Evolutionary conservation across 2,888 invertebrate genomes (phyloP).

Genomic region (Zelleria hepariella): DNA sequence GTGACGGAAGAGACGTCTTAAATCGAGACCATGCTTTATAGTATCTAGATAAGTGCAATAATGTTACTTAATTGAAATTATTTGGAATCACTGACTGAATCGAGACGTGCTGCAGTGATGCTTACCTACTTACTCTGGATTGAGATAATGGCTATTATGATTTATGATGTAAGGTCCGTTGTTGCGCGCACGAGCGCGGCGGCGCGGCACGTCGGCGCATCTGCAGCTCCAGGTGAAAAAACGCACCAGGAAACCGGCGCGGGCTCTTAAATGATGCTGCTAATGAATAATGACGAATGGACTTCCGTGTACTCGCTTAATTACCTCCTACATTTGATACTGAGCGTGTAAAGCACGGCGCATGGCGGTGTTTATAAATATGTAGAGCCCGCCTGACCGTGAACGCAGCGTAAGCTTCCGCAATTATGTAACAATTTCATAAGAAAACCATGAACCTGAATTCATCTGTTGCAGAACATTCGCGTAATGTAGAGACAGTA

Average conservation of each 20-base stretch:
- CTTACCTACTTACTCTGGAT: neutral
- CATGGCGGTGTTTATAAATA: constrained; percentile 12
- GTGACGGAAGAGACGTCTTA: neutral
- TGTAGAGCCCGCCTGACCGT: constrained; percentile 27
- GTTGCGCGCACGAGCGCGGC: constrained; percentile 46
- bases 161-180: constrained; percentile 39
- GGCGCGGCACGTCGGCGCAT: constrained; percentile 36
- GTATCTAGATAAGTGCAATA: no score
- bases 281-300: constrained; percentile 54
- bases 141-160: constrained; percentile 4
- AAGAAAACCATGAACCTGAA: constrained; percentile 1
- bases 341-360: constrained; percentile 4
- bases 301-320: constrained; percentile 56
- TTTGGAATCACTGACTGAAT: neutral
- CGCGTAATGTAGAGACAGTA: neutral
- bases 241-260: constrained; percentile 46
- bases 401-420: constrained; percentile 30
- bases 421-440: constrained; percentile 21
- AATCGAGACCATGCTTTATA: neutral
- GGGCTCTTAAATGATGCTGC: constrained; percentile 37
- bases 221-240: constrained; percentile 28
- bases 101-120: neutral
- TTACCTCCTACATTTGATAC: constrained; percentile 25
- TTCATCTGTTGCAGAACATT: neutral
- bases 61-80: neutral